Conservation (phyloP, 2,113 vertebrate genomes). For the Petrocephalus zakoni region DNA sequence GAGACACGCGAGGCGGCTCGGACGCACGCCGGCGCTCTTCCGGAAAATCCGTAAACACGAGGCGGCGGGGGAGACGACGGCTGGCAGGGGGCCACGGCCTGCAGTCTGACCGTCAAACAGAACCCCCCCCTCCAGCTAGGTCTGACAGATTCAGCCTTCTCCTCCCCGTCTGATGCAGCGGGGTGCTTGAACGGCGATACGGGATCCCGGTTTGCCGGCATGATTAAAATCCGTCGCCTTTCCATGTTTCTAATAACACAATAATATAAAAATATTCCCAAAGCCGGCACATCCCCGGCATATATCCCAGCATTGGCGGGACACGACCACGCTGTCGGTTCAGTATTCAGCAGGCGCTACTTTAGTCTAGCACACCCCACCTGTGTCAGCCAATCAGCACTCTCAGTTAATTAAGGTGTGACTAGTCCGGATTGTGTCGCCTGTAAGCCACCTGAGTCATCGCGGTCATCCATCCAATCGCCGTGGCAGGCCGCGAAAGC, state of each 20-base stretch:
- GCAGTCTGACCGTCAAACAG: neutral
- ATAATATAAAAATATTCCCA: slow-evolving; percentile 12
- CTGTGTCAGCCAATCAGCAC: neutral
- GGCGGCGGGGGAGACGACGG: neutral
- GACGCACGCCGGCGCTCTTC: neutral
- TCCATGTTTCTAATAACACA: neutral
- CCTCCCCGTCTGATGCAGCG: neutral
- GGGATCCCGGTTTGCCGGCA: neutral
- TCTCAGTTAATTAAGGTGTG: neutral
- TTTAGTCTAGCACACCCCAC: neutral
- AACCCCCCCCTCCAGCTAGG: neutral
- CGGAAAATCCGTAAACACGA: neutral
- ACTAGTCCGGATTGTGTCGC: neutral
- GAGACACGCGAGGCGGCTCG: neutral
- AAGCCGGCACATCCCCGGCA: neutral
- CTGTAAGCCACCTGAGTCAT: neutral
- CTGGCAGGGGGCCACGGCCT: neutral
- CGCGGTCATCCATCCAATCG: neutral
- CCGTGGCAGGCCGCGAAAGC: neutral
- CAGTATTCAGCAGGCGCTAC: neutral
- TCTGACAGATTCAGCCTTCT: neutral
- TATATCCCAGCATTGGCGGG: neutral
- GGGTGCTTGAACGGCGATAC: neutral
- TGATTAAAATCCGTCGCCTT: slow-evolving; percentile 1
- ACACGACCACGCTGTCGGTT: neutral